Evolutionary conservation across 2,113 vertebrate genomes (phyloP).

Genomic region (Gallinago paraguaiae): DNA sequence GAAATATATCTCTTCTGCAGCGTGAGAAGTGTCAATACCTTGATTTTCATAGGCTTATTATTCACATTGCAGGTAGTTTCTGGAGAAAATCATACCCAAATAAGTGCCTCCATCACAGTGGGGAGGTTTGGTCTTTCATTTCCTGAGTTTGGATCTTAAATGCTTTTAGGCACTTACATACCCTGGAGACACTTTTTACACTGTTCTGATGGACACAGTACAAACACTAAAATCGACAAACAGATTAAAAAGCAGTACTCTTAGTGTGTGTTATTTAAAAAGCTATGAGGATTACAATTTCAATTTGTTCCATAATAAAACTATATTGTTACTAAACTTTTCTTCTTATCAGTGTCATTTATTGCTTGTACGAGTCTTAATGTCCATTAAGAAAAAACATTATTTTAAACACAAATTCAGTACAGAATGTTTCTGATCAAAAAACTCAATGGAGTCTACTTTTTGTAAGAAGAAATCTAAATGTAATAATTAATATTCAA

Average conservation of each 20-base stretch:
- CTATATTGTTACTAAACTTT: not conserved
- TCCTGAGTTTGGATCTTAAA: constrained; percentile 63
- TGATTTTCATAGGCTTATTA: constrained; percentile 59
- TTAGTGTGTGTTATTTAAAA: not conserved
- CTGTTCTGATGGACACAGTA: constrained; percentile 53
- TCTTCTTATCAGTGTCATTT: not conserved
- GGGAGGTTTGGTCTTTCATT: constrained; percentile 55
- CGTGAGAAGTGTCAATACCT: constrained; percentile 52
- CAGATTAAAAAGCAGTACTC: constrained; percentile 18
- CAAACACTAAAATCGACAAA: constrained; percentile 30
- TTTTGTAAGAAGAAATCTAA: not conserved
- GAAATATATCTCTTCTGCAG: constrained; percentile 8
- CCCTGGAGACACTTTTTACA: constrained; percentile 56
- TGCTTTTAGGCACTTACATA: constrained; percentile 19
- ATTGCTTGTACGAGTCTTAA: not conserved
- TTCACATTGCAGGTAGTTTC: constrained; percentile 59
- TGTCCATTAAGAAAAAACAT: not conserved
- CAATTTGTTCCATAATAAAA: not conserved
- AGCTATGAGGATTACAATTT: not conserved
- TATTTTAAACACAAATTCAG: not conserved
- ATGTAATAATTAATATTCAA: not conserved
- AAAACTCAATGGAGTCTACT: not conserved
- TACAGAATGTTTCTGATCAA: not conserved
- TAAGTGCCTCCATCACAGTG: constrained; percentile 58
- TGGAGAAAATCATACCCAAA: constrained; percentile 56